These are phyloP conservation scores for Esox lucius DNA, from an alignment of 2,797 vertebrate genomes.

Conservation along the genomic window DNA sequence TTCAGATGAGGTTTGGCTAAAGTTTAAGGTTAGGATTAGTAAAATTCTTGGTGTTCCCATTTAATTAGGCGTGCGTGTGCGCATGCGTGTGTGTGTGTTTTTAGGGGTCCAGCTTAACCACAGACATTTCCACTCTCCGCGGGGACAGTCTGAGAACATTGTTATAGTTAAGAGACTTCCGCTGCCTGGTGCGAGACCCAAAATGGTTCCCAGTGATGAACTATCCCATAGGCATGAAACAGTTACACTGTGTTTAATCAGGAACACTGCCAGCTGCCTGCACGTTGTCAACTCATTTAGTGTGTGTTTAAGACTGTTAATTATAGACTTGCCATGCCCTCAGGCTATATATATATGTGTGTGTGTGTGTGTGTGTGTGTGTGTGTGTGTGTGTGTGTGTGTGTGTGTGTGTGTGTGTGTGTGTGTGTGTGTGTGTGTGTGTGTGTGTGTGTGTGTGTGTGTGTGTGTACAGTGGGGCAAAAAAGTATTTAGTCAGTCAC, in stretches of 20 bases:
- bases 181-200: slow-evolving; percentile 5
- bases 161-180: background rate
- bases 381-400: slow-evolving; percentile 4
- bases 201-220: slow-evolving; percentile 19
- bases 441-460: no score
- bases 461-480: no score
- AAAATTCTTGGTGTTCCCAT: no score
- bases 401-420: no score
- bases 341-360: background rate
- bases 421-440: no score
- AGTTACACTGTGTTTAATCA: slow-evolving; percentile 7
- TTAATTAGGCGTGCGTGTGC: slow-evolving; percentile 20
- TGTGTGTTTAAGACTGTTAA: no score
- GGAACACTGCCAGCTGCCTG: background rate
- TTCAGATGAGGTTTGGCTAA: no score
- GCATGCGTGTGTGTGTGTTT: slow-evolving; percentile 16
- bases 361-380: slow-evolving; percentile 18
- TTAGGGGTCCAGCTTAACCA: background rate
- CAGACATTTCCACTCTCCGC: background rate
- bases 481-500: no score
- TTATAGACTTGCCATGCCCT: no score
- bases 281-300: background rate
- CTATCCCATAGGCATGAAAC: background rate
- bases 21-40: background rate
- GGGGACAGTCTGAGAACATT: background rate